Base-by-base conservation (phyloP, 2,888 invertebrate genomes). In the Leucophenga maculata region DNA sequence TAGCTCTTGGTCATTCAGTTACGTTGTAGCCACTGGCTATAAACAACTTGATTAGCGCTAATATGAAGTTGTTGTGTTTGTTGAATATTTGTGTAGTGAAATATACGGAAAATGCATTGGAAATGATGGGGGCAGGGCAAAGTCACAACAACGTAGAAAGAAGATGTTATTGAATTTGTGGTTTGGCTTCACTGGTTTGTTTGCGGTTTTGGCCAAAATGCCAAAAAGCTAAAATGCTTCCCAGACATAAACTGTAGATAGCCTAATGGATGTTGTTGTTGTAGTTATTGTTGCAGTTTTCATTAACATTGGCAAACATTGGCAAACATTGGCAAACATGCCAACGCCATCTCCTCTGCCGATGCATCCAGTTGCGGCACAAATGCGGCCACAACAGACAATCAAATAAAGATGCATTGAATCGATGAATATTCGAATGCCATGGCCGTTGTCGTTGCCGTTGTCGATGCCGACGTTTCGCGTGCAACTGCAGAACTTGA, bases 161-260 rank as follows among this genome's bases (percentile, higher is more conserved):
- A 72, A 75, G 72, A 66, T 46, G 72, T 75, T 76, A 79, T 80
- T 79, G 80, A 77, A 79, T 75, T 83, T 73, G 77, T 69, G 69
- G 73, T 72, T 75, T 74, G 26, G 26, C 14, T 16, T 22, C 22
- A 26, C 20, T 55, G 55, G 22, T 55, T 55, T 18, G 55, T 26
- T 22, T 55, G 22, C 26, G 22, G 22, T 55, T 50, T 20, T 55
- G 18, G 55, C 11, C 8, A 11, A 14, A 14, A 9, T 55, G 26
- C 55, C 18, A n/a, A 18, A 18, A 50, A 11, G 18, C n/a, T n/a
- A n/a, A n/a, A n/a, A n/a, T 50, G 39, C 39, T 39, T 20, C 11
- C 20, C 52, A 52, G 52, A n/a, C 18, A 16, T 52, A 16, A 52
- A 20, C 16, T 18, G 16, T 52, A 20, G 16, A 18, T 52, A 16